Conservation (phyloP, 92 coral and sea anemone genomes). For the Metridium senile region DNA sequence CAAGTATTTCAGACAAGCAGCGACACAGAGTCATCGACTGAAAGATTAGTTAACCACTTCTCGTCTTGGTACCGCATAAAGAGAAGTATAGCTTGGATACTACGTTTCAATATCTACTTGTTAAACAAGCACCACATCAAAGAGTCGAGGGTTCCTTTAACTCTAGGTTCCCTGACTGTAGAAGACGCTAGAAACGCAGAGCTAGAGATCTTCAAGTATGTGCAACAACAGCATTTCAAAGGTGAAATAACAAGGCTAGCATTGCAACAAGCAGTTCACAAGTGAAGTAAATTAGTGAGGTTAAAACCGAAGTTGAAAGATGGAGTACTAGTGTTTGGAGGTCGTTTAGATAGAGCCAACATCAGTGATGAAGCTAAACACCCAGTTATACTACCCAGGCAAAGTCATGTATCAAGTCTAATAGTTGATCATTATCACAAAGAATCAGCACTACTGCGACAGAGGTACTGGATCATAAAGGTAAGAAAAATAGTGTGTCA, state of each 20-base stretch:
- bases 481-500: slow-evolving; percentile 3
- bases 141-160: background rate
- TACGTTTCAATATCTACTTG: slow-evolving; percentile 5
- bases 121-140: background rate
- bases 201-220: slow-evolving; percentile 16
- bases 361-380: background rate
- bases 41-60: background rate
- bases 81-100: slow-evolving; percentile 14
- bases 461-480: background rate
- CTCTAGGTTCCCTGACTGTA: background rate
- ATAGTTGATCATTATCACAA: background rate
- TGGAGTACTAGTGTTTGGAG: background rate
- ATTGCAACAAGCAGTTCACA: background rate
- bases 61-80: slow-evolving; percentile 8
- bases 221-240: slow-evolving; percentile 10
- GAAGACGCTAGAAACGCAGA: background rate
- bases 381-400: background rate
- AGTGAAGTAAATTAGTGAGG: background rate
- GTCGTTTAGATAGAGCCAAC: too few relatives aligned
- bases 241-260: background rate
- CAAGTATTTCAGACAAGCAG: too few relatives aligned
- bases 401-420: background rate
- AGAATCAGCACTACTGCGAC: background rate
- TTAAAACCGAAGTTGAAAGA: background rate
- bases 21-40: too few relatives aligned